These are phyloP conservation scores for Hexactinellida sp. DNA, from an alignment of 37 sponge, comb jelly and placozoan species.

Conservation along the genomic window DNA sequence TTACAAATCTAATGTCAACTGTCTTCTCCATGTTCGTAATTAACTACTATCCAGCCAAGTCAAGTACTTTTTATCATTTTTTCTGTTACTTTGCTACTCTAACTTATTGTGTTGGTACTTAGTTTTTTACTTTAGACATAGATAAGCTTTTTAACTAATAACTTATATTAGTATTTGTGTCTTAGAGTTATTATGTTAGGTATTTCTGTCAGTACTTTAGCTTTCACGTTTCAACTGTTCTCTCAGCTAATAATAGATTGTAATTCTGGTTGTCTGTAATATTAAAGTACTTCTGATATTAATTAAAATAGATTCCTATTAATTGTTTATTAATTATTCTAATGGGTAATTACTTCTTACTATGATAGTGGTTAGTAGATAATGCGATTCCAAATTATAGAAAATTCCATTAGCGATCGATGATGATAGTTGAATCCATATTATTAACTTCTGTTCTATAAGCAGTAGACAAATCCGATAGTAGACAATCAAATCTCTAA, in stretches of 20 bases:
- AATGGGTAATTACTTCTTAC: not conserved
- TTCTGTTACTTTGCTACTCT: slow-evolving; percentile 17
- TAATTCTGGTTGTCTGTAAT: slow-evolving; percentile 1
- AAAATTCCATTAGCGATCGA: too few relatives aligned
- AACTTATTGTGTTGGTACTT: slow-evolving; percentile 15
- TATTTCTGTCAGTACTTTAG: too few relatives aligned
- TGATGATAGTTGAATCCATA: too few relatives aligned
- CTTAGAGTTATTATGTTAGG: not conserved
- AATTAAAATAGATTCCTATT: not conserved
- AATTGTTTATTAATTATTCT: not conserved
- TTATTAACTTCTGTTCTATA: too few relatives aligned
- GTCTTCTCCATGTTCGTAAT: not conserved
- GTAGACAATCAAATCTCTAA: too few relatives aligned
- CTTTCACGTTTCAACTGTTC: not conserved
- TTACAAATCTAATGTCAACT: too few relatives aligned
- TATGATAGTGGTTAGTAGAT: too few relatives aligned
- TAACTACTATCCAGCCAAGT: not conserved
- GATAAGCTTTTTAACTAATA: slow-evolving; percentile 16
- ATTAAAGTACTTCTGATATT: slow-evolving; percentile 6
- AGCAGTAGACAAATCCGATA: too few relatives aligned
- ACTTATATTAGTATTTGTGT: slow-evolving; percentile 5
- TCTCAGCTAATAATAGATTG: slow-evolving; percentile 7
- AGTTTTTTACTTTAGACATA: slow-evolving; percentile 12
- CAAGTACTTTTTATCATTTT: slow-evolving; percentile 3
- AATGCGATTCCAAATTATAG: too few relatives aligned